Evolutionary conservation across 2,888 invertebrate species (phyloP).

Genomic region (Yponomeuta evonymella): DNA sequence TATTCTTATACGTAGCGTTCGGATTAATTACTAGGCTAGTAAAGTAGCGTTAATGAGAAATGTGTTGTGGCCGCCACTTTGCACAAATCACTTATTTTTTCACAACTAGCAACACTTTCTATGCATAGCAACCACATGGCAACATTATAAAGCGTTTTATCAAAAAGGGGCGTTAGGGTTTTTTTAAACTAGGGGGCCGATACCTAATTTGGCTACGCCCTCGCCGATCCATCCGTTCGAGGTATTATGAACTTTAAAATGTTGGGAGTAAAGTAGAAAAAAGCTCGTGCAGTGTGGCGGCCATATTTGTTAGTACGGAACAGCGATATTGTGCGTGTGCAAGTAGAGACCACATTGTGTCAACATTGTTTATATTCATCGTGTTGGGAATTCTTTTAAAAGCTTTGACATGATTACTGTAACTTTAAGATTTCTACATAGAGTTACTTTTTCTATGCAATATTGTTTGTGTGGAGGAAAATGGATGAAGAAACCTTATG

Average conservation of each 20-base stretch:
- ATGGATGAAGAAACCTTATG: background rate
- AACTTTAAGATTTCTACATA: background rate
- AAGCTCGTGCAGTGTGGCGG: constrained; percentile 46
- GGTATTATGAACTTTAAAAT: background rate
- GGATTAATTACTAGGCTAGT: constrained; percentile 61
- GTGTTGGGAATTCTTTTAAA: constrained; percentile 22
- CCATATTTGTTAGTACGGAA: constrained; percentile 64
- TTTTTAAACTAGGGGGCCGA: background rate
- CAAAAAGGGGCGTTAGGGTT: constrained; percentile 17
- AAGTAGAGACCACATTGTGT: constrained; percentile 72
- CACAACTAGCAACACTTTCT: too few relatives aligned
- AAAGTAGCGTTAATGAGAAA: constrained; percentile 62
- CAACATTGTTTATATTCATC: constrained; percentile 31
- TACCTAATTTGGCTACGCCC: background rate
- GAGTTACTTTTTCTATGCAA: background rate
- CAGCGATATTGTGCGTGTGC: constrained; percentile 67
- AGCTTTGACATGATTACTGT: background rate
- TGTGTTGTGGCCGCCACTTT: constrained; percentile 54
- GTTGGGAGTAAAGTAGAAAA: background rate
- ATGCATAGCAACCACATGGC: constrained; percentile 16
- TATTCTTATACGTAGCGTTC: constrained; percentile 36
- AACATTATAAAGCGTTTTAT: constrained; percentile 28
- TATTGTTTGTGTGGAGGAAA: background rate
- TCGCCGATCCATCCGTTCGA: background rate
- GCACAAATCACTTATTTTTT: constrained; percentile 30